Percentiles rank a stretch among this genome's conserved stretches.
Conservation (phyloP, 92 coral and sea anemone genomes). For the Bergia sp. region DNA sequence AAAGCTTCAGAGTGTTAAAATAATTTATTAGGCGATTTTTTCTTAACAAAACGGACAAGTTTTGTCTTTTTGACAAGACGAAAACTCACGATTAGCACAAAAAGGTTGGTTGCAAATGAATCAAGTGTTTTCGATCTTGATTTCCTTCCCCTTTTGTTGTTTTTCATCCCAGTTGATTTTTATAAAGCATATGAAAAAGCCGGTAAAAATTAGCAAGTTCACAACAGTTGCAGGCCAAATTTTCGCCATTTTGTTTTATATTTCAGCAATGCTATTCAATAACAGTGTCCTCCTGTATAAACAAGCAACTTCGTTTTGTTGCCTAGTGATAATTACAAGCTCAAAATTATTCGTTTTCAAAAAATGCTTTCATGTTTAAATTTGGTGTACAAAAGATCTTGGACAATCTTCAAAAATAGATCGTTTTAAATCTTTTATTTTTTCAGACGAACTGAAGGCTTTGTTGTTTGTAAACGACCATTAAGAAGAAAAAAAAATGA, state of each 20-base stretch:
- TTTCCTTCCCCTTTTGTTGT: not conserved
- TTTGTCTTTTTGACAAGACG: not conserved
- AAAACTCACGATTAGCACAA: not conserved
- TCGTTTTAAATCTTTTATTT: not conserved
- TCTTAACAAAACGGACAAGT: not conserved
- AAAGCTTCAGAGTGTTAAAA: not conserved
- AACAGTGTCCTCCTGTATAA: not conserved
- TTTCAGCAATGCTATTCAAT: not conserved
- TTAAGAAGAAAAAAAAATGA: not conserved
- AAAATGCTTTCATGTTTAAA: not conserved
- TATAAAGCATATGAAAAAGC: not conserved
- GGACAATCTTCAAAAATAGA: not conserved
- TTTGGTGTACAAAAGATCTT: not conserved
- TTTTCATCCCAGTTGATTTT: not conserved
- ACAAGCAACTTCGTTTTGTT: slow-evolving; percentile 1
- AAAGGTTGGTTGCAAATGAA: not conserved
- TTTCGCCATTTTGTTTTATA: not conserved
- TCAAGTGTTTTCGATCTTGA: not conserved
- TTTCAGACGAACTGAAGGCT: not conserved
- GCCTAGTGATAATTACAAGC: not conserved
- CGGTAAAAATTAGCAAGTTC: not conserved
- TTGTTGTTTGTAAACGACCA: not conserved
- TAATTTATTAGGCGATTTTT: not conserved
- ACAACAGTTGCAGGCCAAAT: not conserved
- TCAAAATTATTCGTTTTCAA: not conserved